A percentile compares a stretch with the other conserved stretches of the same genome.
Conservation (phyloP, 2,797 vertebrate species). For the Morelia viridis region DNA sequence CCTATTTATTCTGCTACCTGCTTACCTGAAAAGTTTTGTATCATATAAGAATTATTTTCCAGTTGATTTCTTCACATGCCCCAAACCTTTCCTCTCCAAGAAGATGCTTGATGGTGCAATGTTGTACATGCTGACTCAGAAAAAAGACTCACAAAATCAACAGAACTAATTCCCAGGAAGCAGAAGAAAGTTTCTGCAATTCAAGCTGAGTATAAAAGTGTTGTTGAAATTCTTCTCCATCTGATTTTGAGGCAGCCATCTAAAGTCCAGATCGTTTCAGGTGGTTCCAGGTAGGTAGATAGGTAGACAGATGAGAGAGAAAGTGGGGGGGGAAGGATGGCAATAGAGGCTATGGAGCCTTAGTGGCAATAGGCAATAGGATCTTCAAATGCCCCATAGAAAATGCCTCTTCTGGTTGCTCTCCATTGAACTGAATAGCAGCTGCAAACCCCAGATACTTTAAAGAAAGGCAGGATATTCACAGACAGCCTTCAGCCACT, state of each 20-base stretch:
- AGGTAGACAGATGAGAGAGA: too few relatives aligned
- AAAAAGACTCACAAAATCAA: neutral
- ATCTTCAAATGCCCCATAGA: neutral
- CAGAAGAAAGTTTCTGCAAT: neutral
- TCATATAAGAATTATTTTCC: neutral
- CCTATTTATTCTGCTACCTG: neutral
- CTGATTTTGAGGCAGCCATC: neutral
- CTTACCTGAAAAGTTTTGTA: neutral
- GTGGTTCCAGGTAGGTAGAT: neutral
- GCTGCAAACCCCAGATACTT: neutral
- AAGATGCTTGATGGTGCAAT: neutral
- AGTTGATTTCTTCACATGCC: neutral
- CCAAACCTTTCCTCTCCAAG: conserved; percentile 6
- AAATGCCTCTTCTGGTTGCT: neutral
- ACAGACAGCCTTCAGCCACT: neutral
- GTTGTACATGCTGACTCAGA: neutral
- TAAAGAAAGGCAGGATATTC: neutral
- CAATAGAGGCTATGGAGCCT: neutral
- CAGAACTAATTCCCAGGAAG: neutral
- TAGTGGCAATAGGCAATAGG: neutral
- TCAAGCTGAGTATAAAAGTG: neutral
- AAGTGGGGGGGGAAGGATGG: neutral
- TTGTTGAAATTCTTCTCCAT: neutral
- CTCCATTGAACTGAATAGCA: neutral
- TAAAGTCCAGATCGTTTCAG: neutral